Percentiles rank a stretch among this genome's conserved stretches.
Conservation (phyloP, 2,888 invertebrate genomes). For the Phalangium opilio region DNA sequence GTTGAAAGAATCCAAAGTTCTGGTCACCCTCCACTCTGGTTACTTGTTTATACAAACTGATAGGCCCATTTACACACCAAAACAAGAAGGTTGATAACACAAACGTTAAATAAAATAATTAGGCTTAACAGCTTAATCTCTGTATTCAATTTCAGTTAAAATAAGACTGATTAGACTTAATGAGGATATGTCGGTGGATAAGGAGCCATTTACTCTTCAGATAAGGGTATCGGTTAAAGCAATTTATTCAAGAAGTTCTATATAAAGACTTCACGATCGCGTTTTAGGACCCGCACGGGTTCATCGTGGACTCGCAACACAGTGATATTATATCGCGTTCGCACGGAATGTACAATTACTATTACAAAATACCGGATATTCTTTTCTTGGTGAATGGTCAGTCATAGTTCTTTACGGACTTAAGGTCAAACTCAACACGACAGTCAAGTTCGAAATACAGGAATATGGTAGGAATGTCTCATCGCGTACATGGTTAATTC, state of each 20-base stretch:
- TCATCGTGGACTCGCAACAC: conserved; percentile 9
- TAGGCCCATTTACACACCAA: conserved; percentile 22
- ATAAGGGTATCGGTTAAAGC: conserved; percentile 19
- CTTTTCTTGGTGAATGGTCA: conserved; percentile 18
- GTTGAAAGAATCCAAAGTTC: conserved; percentile 8
- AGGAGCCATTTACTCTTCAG: conserved; percentile 13
- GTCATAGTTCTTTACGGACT: conserved; percentile 14
- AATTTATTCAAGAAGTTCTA: too few relatives aligned
- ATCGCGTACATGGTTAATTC: too few relatives aligned
- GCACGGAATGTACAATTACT: background rate
- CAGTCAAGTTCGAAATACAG: conserved; percentile 16
- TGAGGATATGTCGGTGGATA: conserved; percentile 16
- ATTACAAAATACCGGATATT: conserved; percentile 14
- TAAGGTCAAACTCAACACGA: conserved; percentile 13
- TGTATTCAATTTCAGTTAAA: conserved; percentile 10
- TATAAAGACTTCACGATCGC: too few relatives aligned
- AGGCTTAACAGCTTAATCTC: too few relatives aligned
- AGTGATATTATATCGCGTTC: too few relatives aligned
- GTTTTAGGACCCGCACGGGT: conserved; percentile 17
- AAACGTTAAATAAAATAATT: background rate
- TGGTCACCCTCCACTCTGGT: conserved; percentile 7
- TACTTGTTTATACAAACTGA: conserved; percentile 21
- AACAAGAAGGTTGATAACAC: conserved; percentile 12
- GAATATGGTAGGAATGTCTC: conserved; percentile 18
- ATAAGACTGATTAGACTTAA: conserved; percentile 18